Base-by-base conservation (phyloP, 2,888 invertebrate genomes). In the Ecdyonurus torrentis region DNA sequence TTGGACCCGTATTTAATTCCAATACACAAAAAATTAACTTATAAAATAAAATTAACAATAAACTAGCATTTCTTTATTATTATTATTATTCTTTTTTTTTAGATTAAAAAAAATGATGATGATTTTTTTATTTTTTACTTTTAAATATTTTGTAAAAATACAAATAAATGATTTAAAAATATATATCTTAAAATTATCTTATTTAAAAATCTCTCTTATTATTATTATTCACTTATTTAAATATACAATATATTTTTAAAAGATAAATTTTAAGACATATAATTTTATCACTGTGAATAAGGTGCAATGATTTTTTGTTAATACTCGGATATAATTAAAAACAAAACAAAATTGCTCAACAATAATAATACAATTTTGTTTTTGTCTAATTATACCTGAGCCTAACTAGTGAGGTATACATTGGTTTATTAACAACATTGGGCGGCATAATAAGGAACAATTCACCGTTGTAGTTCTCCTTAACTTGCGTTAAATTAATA, bases 401-500 rank as follows among this genome's bases (percentile, higher is more conserved):
- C 7, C 7, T 5, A 37, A 37, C 5, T 10, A 37, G 5, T 37
- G 37, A 37, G 37, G 37, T 37, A 37, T 37, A 37, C 37, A 37
- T 10, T 37, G 37, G 37, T 37, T 10, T 37, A 10, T 37, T 37
- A 10, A 37, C n/a, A n/a, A n/a, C n/a, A n/a, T n/a, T 37, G 37
- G 37, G 37, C 37, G 37, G 37, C 37, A 37, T 37, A 55, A 55
- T 55, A 55, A 55, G 55, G 55, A 55, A 55, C 55, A 22, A 37
- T 55, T 18, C 55, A 55, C 55, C 55, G 55, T 55, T 55, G 55
- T 55, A 7, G 55, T 55, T 55, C 55, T 55, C 15, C 37, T 37
- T 37, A 37, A 10, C n/a, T n/a, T n/a, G n/a, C n/a, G n/a, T n/a
- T n/a, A n/a, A n/a, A n/a, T n/a, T n/a, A n/a, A n/a, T n/a, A n/a